phyloP scores from a whole-genome alignment of 2,113 vertebrate genomes.

The Pelmatolapia mariae region DNA sequence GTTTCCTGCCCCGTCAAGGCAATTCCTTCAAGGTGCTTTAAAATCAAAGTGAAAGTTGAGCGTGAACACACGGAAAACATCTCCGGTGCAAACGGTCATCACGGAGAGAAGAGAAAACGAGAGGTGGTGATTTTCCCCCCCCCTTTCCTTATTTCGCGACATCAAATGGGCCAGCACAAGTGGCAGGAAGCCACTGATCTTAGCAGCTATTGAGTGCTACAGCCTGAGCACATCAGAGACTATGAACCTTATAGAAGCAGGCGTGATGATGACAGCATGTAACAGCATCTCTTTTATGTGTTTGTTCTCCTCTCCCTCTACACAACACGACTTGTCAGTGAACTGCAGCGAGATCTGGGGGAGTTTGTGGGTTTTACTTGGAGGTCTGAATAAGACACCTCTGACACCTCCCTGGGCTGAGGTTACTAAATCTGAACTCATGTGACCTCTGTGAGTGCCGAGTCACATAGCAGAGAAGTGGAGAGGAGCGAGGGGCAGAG shows the following conservation, averaged over 20 bases:
- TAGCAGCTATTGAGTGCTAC: constrained; percentile 8
- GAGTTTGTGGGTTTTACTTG: background rate
- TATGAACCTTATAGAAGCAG: constrained; percentile 35
- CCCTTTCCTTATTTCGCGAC: background rate
- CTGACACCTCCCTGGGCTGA: constrained; percentile 30
- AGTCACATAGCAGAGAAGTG: background rate
- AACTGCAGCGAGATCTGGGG: constrained; percentile 30
- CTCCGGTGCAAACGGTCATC: background rate
- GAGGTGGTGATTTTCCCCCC: background rate
- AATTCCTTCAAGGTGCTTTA: constrained; percentile 68
- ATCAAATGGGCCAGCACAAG: background rate
- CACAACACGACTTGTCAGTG: constrained; percentile 41
- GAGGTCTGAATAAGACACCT: constrained; percentile 41
- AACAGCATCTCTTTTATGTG: constrained; percentile 2
- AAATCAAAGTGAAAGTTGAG: constrained; percentile 16
- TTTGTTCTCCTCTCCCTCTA: background rate
- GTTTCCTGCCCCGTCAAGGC: constrained; percentile 64
- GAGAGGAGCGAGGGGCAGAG: background rate
- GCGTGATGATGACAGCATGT: constrained; percentile 29
- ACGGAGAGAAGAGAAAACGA: background rate
- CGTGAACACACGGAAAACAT: background rate
- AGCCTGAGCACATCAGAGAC: constrained; percentile 28
- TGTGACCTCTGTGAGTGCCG: constrained; percentile 36
- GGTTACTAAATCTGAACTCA: constrained; percentile 40
- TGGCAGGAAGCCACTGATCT: constrained; percentile 44